Conservation (phyloP, 2,113 vertebrate species). For the Colossoma macropomum region DNA sequence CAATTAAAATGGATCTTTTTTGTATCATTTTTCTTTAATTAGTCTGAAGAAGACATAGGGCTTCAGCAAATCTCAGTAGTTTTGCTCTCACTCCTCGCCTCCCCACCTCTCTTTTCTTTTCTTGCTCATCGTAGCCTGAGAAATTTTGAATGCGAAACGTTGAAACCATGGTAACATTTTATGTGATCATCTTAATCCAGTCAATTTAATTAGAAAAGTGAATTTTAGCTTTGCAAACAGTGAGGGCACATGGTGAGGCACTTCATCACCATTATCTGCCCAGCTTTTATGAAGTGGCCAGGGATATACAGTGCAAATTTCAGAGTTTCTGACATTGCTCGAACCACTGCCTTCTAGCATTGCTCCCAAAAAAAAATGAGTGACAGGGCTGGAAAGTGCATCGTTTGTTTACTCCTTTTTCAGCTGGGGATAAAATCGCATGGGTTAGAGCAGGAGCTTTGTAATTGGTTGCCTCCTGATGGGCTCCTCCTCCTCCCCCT, state of each 20-base stretch:
- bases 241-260: not conserved
- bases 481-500: constrained; percentile 55
- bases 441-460: constrained; percentile 14
- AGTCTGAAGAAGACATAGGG: constrained; percentile 68
- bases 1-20: constrained; percentile 77
- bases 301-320: not conserved
- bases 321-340: not conserved
- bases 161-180: constrained; percentile 62
- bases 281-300: not conserved
- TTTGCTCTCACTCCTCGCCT: constrained; percentile 8
- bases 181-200: constrained; percentile 48
- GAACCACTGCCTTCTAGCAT: not conserved
- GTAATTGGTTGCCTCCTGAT: constrained; percentile 37
- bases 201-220: constrained; percentile 40
- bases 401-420: constrained; percentile 30
- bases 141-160: constrained; percentile 51
- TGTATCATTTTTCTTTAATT: constrained; percentile 71
- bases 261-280: not conserved
- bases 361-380: not conserved
- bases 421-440: constrained; percentile 15
- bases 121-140: not conserved
- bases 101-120: not conserved
- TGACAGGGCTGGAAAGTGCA: not conserved
- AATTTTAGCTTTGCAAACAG: not conserved
- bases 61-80: constrained; percentile 60